Percentiles rank a stretch among this genome's conserved stretches.
These are phyloP conservation scores for Pristionchus fissidentatus DNA, from an alignment of 2,888 invertebrate species.

Conservation along the genomic window DNA sequence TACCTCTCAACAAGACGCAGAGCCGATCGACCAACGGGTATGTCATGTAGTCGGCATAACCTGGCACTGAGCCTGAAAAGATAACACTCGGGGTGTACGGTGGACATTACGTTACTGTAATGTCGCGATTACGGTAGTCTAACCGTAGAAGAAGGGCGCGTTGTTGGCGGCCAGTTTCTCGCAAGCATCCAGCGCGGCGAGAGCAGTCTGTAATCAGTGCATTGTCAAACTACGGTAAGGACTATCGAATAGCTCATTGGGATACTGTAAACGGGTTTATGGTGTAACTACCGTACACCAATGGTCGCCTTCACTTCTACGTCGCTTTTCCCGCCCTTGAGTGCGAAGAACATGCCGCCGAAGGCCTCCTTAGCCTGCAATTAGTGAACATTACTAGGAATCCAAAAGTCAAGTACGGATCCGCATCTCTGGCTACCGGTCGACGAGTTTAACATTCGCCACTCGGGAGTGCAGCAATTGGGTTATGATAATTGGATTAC, in stretches of 20 bases:
- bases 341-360: neutral
- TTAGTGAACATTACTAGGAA: neutral
- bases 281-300: neutral
- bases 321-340: neutral
- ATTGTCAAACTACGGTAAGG: too few species aligned
- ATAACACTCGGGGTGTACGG: too few species aligned
- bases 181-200: neutral
- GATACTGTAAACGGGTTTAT: neutral
- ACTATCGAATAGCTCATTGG: neutral
- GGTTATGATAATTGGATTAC: neutral
- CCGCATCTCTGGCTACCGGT: too few species aligned
- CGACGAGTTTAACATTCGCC: too few species aligned
- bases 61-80: neutral
- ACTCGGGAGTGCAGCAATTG: neutral
- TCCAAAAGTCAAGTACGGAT: neutral
- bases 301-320: neutral
- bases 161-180: neutral
- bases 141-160: slow-evolving; percentile 20
- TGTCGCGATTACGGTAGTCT: neutral
- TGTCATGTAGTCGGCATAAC: slow-evolving; percentile 33
- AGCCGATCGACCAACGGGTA: neutral
- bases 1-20: neutral
- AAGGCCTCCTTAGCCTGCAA: neutral
- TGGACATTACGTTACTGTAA: neutral
- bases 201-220: neutral